Conservation (phyloP, 2,888 invertebrate species). For the Caenorhabditis japonica region DNA sequence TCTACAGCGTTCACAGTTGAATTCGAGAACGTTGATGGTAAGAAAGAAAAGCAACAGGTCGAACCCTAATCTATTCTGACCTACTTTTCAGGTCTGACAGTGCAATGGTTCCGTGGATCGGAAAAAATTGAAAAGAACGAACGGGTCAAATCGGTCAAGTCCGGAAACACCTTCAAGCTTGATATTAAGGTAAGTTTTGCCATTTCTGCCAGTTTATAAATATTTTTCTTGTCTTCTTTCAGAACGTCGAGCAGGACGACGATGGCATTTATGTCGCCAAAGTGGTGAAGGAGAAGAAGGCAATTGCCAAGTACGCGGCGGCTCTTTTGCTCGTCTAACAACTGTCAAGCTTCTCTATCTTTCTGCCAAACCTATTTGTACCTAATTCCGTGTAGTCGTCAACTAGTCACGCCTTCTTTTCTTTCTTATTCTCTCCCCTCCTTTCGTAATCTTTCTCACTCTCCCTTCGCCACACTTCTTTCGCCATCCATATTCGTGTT, state of each 20-base stretch:
- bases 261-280: slow-evolving; percentile 72
- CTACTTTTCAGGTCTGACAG: slow-evolving; percentile 36
- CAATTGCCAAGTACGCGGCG: slow-evolving; percentile 72
- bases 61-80: not conserved
- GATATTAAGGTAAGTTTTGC: slow-evolving; percentile 66
- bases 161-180: slow-evolving; percentile 73
- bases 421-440: slow-evolving; percentile 3
- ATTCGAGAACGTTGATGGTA: slow-evolving; percentile 62
- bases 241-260: slow-evolving; percentile 67
- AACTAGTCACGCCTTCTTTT: slow-evolving; percentile 20
- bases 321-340: slow-evolving; percentile 55
- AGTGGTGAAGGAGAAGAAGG: slow-evolving; percentile 75
- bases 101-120: slow-evolving; percentile 57
- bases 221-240: slow-evolving; percentile 22
- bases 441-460: slow-evolving; percentile 6
- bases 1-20: slow-evolving; percentile 65
- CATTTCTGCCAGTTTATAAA: not conserved
- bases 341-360: slow-evolving; percentile 65
- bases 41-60: slow-evolving; percentile 61
- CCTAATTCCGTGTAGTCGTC: slow-evolving; percentile 39
- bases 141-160: slow-evolving; percentile 71
- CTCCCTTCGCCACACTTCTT: slow-evolving; percentile 50
- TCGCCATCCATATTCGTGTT: slow-evolving; percentile 55
- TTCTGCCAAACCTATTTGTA: slow-evolving; percentile 45
- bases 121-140: slow-evolving; percentile 74